phyloP scores from a whole-genome alignment of 1,140 invertebrate species.

The Ips typographus region DNA sequence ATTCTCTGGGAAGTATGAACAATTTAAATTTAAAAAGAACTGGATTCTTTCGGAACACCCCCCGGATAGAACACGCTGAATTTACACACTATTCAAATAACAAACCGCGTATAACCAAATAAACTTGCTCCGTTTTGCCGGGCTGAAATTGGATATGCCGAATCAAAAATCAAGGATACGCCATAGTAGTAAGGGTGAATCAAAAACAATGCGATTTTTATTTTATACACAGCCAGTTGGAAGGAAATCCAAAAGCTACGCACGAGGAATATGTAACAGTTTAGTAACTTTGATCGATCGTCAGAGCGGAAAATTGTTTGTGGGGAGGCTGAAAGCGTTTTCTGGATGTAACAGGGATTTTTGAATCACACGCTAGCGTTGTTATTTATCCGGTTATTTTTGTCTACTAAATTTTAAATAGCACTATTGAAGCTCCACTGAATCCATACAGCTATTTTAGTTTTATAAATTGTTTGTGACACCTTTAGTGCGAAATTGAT shows the following conservation, averaged over 20 bases:
- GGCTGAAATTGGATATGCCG: slow-evolving; percentile 6
- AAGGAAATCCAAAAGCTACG: slow-evolving; percentile 1
- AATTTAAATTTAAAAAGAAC: slow-evolving; percentile 8
- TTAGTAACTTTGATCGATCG: slow-evolving; percentile 3
- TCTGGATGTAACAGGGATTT: too few relatives aligned
- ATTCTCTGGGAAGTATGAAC: too few relatives aligned
- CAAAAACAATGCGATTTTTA: slow-evolving; percentile 6
- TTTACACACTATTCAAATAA: slow-evolving; percentile 2
- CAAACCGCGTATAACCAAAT: slow-evolving; percentile 8
- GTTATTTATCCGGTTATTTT: too few relatives aligned
- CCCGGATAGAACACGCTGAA: not conserved
- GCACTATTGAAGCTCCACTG: too few relatives aligned
- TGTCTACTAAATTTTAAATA: too few relatives aligned
- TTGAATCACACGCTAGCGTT: too few relatives aligned
- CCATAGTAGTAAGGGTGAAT: not conserved
- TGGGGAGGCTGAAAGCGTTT: not conserved
- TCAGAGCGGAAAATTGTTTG: not conserved
- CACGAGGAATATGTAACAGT: slow-evolving; percentile 1
- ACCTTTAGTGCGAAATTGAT: too few relatives aligned
- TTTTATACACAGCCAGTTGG: slow-evolving; percentile 4
- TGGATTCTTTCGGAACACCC: not conserved
- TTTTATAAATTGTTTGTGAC: too few relatives aligned
- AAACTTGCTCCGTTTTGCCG: not conserved
- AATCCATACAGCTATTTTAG: too few relatives aligned
- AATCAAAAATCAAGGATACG: slow-evolving; percentile 18